Percentiles rank a stretch among this genome's conserved stretches.
These are phyloP conservation scores for Ormyrus thymus DNA, from an alignment of 2,888 invertebrate species.

Conservation along the genomic window DNA sequence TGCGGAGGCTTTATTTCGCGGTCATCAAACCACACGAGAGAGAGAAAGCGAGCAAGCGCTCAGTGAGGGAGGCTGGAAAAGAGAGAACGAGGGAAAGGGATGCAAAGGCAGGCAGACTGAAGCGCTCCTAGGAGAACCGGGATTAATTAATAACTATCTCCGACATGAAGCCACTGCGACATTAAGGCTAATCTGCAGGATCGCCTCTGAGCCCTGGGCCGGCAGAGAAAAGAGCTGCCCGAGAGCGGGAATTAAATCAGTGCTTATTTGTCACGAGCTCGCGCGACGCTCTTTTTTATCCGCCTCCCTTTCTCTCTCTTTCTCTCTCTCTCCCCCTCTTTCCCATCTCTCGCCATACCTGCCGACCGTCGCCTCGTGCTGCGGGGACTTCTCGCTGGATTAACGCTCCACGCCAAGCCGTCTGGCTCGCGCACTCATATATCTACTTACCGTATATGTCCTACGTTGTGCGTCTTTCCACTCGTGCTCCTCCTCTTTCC, in stretches of 20 bases:
- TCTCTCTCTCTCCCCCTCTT: no score
- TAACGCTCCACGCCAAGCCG: no score
- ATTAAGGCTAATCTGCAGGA: constrained; percentile 67
- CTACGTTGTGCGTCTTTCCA: neutral
- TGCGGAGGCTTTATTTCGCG: constrained; percentile 67
- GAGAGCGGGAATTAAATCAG: constrained; percentile 68
- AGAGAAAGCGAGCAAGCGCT: no score
- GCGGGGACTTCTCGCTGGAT: neutral
- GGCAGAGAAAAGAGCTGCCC: constrained; percentile 56
- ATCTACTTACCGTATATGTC: neutral
- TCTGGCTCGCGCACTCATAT: neutral
- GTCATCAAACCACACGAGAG: constrained; percentile 57
- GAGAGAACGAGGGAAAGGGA: neutral
- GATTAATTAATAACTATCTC: constrained; percentile 70
- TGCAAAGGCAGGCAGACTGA: constrained; percentile 47
- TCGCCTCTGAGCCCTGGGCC: constrained; percentile 54
- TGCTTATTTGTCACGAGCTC: constrained; percentile 66
- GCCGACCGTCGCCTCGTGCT: neutral
- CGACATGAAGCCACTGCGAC: constrained; percentile 60
- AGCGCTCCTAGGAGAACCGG: constrained; percentile 58
- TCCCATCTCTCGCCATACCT: no score
- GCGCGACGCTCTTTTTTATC: constrained; percentile 5
- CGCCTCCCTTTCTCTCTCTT: neutral
- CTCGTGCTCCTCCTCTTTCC: no score
- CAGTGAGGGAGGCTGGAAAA: constrained; percentile 14